These are phyloP conservation scores for Saccostrea glomerata DNA, from an alignment of 1,140 invertebrate species.

Conservation along the genomic window DNA sequence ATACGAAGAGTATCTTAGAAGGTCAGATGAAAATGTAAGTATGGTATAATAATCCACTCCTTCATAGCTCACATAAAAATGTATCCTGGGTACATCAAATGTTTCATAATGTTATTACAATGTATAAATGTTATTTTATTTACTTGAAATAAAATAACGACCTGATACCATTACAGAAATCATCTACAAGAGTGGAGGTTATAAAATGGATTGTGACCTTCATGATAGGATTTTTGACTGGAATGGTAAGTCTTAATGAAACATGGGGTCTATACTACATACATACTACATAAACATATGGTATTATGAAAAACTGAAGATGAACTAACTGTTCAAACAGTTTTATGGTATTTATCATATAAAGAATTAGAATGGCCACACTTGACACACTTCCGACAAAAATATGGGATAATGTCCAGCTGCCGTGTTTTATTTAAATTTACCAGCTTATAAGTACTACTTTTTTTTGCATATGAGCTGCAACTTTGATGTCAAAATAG, in stretches of 20 bases:
- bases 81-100: background rate
- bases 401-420: too few relatives aligned
- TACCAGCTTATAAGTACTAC: too few relatives aligned
- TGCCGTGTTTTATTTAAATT: too few relatives aligned
- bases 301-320: too few relatives aligned
- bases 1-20: conserved; percentile 15
- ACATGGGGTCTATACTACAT: background rate
- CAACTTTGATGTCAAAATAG: too few relatives aligned
- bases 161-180: conserved; percentile 50
- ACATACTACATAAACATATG: too few relatives aligned
- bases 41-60: background rate
- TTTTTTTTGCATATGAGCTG: too few relatives aligned
- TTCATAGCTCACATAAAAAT: background rate
- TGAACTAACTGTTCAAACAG: too few relatives aligned
- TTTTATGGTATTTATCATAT: too few relatives aligned
- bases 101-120: background rate
- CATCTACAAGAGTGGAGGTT: conserved; percentile 58
- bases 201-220: conserved; percentile 92
- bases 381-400: too few relatives aligned
- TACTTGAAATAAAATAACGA: background rate
- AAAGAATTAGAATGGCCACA: too few relatives aligned
- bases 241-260: conserved; percentile 82
- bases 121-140: background rate
- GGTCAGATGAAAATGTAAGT: conserved; percentile 9
- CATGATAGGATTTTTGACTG: conserved; percentile 94